Evolutionary conservation across 2,888 invertebrate genomes (phyloP), one percentile per base, ranked within the genome.

Genomic region (Ormyrus thymus): DNA sequence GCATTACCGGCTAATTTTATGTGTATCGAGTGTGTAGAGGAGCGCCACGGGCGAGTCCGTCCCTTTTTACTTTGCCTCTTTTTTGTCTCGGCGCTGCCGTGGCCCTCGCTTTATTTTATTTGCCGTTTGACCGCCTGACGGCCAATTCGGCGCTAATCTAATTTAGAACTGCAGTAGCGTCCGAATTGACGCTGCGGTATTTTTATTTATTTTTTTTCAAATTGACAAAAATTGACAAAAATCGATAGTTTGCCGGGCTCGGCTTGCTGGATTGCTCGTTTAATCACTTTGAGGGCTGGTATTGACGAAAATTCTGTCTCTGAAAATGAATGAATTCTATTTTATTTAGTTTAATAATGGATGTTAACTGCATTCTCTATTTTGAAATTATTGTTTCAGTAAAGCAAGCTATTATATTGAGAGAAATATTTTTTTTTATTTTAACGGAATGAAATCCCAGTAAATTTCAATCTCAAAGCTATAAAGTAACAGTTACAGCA

Each of bases 241-340:
- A 80, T 66, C 65, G 74, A 73, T 51, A 70, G 59, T 43, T 29
- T 0, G 7, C 48, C 29, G 13, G 29, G 65, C 65, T 64, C 62
- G 61, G 59, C 55, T 64, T 59, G 29, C 29, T 29, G 58, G 70
- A 56, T 64, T 56, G 51, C 46, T 59, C 75, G 59, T 74, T 80
- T 77, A 80, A 77, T 59, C 74, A 73, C 59, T 76, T 80, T 70
- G 58, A 29, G 11, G 61, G 53, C 13, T 68, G 59, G 66, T 66
- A 75, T 29, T 29, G 2, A 29, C 29, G 29, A 29, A 29, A 29
- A 29, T 29, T 29, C 29, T 29, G 3, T 29, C 3, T 29, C 29
- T 29, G 29, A 29, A 29, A 29, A 29, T 29, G 29, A 29, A 29
- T 29, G 29, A 29, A 29, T 29, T 29, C 29, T 29, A 29, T 29